Evolutionary conservation across 1,140 invertebrate species (phyloP).

Genomic region (Pogonus chalceus): DNA sequence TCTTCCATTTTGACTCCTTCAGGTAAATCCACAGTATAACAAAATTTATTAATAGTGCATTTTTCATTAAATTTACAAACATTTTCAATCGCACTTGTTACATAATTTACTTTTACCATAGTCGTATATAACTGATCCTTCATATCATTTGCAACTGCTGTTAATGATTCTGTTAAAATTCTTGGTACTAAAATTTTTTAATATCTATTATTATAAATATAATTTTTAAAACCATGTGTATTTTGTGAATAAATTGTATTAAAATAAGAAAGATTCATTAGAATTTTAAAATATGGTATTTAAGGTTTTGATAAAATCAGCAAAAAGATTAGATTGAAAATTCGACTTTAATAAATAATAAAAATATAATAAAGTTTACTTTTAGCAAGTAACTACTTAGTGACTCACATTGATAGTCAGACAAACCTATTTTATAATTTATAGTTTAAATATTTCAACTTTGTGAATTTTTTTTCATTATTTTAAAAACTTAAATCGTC

Average conservation of each 20-base stretch:
- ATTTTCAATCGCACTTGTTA: conserved; percentile 47
- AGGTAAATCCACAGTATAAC: conserved; percentile 13
- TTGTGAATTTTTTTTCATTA: too few species aligned
- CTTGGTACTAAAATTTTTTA: conserved; percentile 42
- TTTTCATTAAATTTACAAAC: conserved; percentile 31
- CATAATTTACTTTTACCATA: conserved; percentile 49
- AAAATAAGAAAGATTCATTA: too few species aligned
- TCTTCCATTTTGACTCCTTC: conserved; percentile 29
- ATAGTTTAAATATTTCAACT: too few species aligned
- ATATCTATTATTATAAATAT: not conserved
- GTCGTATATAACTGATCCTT: conserved; percentile 42
- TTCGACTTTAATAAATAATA: too few species aligned
- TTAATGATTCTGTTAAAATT: conserved; percentile 46
- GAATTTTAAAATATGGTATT: not conserved
- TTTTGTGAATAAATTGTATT: too few species aligned
- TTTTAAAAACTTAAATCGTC: too few species aligned
- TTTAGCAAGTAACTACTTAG: too few species aligned
- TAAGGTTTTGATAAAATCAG: not conserved
- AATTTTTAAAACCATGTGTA: too few species aligned
- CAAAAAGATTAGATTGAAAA: too few species aligned
- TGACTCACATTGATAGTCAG: too few species aligned
- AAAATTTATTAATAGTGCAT: conserved; percentile 23
- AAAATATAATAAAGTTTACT: too few species aligned
- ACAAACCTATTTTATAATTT: too few species aligned
- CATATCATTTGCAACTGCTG: conserved; percentile 39